Conservation (phyloP, 2,888 invertebrate genomes). For the Drosophila atroscutellata region DNA sequence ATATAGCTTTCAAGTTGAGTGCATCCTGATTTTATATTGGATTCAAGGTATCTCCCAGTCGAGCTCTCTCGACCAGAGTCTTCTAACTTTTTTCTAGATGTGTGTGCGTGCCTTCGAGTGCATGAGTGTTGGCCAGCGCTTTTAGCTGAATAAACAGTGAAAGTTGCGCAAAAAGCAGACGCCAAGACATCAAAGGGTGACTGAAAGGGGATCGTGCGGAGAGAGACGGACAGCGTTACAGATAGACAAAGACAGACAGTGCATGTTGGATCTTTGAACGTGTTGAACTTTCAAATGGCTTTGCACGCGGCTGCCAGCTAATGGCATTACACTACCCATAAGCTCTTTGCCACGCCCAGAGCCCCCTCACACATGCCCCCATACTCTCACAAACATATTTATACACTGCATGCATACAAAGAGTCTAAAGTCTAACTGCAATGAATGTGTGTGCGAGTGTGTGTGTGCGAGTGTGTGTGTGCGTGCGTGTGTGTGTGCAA, state of each 20-base stretch:
- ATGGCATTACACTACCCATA: conserved; percentile 72
- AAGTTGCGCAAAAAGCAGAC: conserved; percentile 79
- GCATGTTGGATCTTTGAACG: conserved; percentile 79
- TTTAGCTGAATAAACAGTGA: conserved; percentile 81
- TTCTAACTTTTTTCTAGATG: not conserved
- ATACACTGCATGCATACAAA: conserved; percentile 55
- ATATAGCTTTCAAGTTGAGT: not conserved
- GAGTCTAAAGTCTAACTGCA: conserved; percentile 56
- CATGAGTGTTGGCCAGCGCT: conserved; percentile 79
- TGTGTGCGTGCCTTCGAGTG: conserved; percentile 64
- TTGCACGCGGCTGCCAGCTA: conserved; percentile 79
- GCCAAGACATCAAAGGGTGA: conserved; percentile 57
- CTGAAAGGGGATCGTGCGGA: conserved; percentile 2
- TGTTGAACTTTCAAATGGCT: conserved; percentile 81
- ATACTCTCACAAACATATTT: conserved; percentile 2
- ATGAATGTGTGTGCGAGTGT: conserved; percentile 23
- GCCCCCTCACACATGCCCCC: not conserved
- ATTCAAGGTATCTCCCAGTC: not conserved
- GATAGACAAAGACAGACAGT: conserved; percentile 36
- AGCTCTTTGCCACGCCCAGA: conserved; percentile 7
- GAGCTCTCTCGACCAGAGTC: not conserved
- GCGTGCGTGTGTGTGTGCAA: conserved; percentile 59
- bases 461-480: conserved; percentile 5
- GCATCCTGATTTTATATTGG: not conserved
- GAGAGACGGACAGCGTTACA: conserved; percentile 1